Evolutionary conservation across 1,140 invertebrate species (phyloP).

Genomic region (Anoplophora glabripennis): DNA sequence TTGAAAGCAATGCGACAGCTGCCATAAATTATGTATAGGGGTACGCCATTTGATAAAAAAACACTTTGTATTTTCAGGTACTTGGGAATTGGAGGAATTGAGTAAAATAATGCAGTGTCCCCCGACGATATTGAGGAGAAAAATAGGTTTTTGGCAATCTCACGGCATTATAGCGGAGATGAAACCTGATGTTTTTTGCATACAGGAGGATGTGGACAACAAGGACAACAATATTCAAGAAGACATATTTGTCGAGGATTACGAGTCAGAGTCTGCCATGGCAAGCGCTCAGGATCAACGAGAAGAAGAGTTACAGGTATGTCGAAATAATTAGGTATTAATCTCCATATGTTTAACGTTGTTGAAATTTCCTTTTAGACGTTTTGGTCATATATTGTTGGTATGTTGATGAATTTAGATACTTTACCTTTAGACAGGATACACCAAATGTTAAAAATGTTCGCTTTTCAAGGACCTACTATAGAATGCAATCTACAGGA

Average conservation of each 20-base stretch:
- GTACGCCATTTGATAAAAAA: too few relatives aligned
- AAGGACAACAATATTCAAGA: conserved; percentile 50
- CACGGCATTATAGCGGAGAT: conserved; percentile 79
- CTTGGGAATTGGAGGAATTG: conserved; percentile 83
- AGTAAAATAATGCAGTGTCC: conserved; percentile 81
- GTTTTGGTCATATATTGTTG: conserved; percentile 95
- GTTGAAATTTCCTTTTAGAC: conserved; percentile 54
- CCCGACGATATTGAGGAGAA: conserved; percentile 74
- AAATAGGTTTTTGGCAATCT: conserved; percentile 90
- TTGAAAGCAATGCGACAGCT: too few relatives aligned
- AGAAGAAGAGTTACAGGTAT: conserved; percentile 84
- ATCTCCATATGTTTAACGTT: background rate
- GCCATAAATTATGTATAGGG: too few relatives aligned
- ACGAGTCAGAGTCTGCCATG: conserved; percentile 89
- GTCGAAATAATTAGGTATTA: background rate
- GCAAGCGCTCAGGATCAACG: conserved; percentile 89
- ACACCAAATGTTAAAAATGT: conserved; percentile 96
- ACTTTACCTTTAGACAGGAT: conserved; percentile 90
- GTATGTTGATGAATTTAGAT: conserved; percentile 94
- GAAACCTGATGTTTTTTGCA: conserved; percentile 68
- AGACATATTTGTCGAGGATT: conserved; percentile 81
- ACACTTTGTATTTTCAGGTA: conserved; percentile 58
- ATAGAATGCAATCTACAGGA: conserved; percentile 87
- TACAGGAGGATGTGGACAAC: conserved; percentile 70
- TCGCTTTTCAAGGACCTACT: conserved; percentile 82